phyloP scores from a whole-genome alignment of 2,888 invertebrate species.

The Nowickia ferox region DNA sequence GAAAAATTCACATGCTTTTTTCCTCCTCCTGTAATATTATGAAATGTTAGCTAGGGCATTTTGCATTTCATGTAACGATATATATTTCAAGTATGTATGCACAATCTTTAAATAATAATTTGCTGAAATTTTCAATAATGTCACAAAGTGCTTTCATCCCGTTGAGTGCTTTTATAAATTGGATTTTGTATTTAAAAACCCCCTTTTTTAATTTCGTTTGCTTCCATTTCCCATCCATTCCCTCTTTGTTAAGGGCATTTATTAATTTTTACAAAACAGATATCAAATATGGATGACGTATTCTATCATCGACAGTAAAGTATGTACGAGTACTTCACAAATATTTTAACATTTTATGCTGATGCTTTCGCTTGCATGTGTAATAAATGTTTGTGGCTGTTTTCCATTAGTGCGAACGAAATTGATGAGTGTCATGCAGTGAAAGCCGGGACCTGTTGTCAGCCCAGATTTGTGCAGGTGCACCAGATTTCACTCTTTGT shows the following conservation, averaged over 20 bases:
- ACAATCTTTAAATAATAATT: conserved; percentile 65
- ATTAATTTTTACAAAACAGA: conserved; percentile 46
- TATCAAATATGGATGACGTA: conserved; percentile 12
- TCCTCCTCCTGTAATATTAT: no score
- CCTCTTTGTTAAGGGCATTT: conserved; percentile 32
- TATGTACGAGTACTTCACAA: not conserved
- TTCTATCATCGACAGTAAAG: conserved; percentile 23
- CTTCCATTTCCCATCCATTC: conserved; percentile 10
- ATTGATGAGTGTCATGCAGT: conserved; percentile 22
- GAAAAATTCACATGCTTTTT: no score
- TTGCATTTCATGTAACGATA: no score
- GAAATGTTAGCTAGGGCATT: no score
- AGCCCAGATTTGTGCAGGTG: conserved; percentile 22
- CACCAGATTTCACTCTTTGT: not conserved
- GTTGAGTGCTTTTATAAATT: conserved; percentile 75
- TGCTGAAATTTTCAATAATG: conserved; percentile 72
- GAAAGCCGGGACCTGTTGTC: conserved; percentile 8
- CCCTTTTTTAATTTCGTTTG: conserved; percentile 62
- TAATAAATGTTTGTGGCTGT: conserved; percentile 63
- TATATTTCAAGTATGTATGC: not conserved
- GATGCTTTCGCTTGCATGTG: not conserved
- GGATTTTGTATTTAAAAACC: conserved; percentile 73
- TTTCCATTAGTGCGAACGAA: conserved; percentile 56
- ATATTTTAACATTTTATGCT: conserved; percentile 1
- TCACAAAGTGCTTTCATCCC: conserved; percentile 74